A percentile compares a stretch with the other conserved stretches of the same genome.
phyloP scores from a whole-genome alignment of 2,113 vertebrate genomes.

The Gopherus flavomarginatus region DNA sequence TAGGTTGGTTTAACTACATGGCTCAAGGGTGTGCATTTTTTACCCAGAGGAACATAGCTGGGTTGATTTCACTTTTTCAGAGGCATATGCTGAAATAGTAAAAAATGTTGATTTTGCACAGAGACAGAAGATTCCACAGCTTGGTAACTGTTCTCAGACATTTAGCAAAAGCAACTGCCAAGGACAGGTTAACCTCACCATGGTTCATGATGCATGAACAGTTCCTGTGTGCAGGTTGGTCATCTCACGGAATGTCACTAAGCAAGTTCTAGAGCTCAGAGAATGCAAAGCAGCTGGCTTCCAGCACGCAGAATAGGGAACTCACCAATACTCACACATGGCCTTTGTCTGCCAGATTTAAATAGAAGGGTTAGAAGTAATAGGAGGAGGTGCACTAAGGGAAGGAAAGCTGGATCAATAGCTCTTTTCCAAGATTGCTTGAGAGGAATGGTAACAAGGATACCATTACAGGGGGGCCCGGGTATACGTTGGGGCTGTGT shows the following conservation, averaged over 20 bases:
- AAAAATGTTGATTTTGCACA: background rate
- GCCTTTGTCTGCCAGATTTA: background rate
- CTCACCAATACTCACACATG: background rate
- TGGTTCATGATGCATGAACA: background rate
- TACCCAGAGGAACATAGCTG: background rate
- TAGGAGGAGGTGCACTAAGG: accelerated
- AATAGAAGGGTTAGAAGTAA: too few relatives aligned
- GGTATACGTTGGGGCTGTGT: too few relatives aligned
- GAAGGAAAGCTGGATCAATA: background rate
- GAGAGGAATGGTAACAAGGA: background rate
- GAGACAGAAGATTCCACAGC: background rate
- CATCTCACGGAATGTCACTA: slow-evolving; percentile 31
- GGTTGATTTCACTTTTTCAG: background rate
- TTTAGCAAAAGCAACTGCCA: background rate
- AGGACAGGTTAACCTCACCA: background rate
- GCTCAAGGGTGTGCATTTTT: background rate
- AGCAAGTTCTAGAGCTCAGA: slow-evolving; percentile 20
- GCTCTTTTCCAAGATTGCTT: background rate
- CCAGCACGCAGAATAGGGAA: background rate
- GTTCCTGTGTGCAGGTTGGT: background rate
- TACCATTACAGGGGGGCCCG: background rate
- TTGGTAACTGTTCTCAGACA: background rate
- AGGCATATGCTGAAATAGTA: background rate
- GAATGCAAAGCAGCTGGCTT: background rate
- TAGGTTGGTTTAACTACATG: background rate